Conservation (phyloP, 2,888 invertebrate species). For the Netelia fuscicornis region DNA sequence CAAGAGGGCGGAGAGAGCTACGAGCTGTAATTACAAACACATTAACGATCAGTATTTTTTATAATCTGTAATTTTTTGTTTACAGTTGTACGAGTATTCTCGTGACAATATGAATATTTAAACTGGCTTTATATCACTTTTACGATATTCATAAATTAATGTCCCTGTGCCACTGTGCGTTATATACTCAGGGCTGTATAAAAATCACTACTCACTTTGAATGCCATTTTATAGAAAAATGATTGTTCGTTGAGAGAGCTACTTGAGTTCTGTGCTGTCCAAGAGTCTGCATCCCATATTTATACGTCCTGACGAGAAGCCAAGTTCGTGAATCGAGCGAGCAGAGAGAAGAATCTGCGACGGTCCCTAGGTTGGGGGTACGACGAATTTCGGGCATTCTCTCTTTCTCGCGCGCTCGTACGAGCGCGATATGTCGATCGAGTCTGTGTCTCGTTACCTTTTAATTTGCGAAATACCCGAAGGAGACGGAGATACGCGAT, state of each 20-base stretch:
- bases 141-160: too few species aligned
- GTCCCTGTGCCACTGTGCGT: too few species aligned
- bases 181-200: background rate
- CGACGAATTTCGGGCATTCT: constrained; percentile 17
- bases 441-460: constrained; percentile 21
- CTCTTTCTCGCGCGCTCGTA: background rate
- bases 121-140: too few species aligned
- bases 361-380: constrained; percentile 12
- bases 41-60: background rate
- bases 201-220: constrained; percentile 75
- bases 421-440: background rate
- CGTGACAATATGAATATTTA: too few species aligned
- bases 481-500: constrained; percentile 68
- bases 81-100: too few species aligned
- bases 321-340: constrained; percentile 33
- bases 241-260: constrained; percentile 70
- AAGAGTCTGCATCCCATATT: constrained; percentile 72
- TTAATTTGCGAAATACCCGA: constrained; percentile 69
- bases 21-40: constrained; percentile 69
- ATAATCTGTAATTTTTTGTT: too few species aligned
- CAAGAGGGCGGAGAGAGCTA: constrained; percentile 74
- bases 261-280: constrained; percentile 73
- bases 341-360: constrained; percentile 1
- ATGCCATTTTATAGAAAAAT: constrained; percentile 73
- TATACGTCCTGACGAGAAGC: constrained; percentile 70